Base-by-base conservation (phyloP, 1,140 invertebrate genomes). In the Phymastichus coffea region DNA sequence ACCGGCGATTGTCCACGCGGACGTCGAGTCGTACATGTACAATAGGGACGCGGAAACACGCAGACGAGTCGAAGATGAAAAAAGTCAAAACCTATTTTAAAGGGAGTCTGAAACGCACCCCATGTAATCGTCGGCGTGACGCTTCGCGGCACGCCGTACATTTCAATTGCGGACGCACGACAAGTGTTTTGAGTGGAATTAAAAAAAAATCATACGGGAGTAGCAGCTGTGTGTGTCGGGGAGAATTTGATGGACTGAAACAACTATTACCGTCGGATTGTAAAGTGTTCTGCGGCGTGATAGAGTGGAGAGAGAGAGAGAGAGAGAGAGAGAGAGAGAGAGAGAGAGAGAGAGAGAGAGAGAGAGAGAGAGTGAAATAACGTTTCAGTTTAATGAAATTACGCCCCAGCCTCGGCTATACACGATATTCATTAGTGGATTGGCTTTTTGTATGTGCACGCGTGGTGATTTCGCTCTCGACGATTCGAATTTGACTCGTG, bases 211-310 rank as follows among this genome's bases (percentile, higher is more conserved):
- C 43, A 58, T 55, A 55, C 37, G 58, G 57, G 58, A 70, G 73
- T 75, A 76, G 78, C 76, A 77, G 74, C 76, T 79, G 77, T 75
- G n/a, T n/a, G n/a, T n/a, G n/a, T n/a, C 75, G 63, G 40, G 57
- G 57, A 48, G 35, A 52, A 66, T 28, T 74, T 72, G 71, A 71
- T 72, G 69, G 69, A 74, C 70, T 72, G 74, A 65, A 72, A 79
- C 74, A n/a, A n/a, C n/a, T n/a, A n/a, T n/a, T n/a, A n/a, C n/a
- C n/a, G n/a, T n/a, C n/a, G n/a, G n/a, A n/a, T n/a, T n/a, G n/a
- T n/a, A n/a, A n/a, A n/a, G n/a, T n/a, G n/a, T n/a, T n/a, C n/a
- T n/a, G n/a, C n/a, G n/a, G n/a, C n/a, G n/a, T n/a, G n/a, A n/a
- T n/a, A n/a, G n/a, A n/a, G n/a, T n/a, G n/a, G n/a, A n/a, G n/a